Conservation (phyloP, 2,113 vertebrate genomes). For the Daphoenositta chrysoptera region DNA sequence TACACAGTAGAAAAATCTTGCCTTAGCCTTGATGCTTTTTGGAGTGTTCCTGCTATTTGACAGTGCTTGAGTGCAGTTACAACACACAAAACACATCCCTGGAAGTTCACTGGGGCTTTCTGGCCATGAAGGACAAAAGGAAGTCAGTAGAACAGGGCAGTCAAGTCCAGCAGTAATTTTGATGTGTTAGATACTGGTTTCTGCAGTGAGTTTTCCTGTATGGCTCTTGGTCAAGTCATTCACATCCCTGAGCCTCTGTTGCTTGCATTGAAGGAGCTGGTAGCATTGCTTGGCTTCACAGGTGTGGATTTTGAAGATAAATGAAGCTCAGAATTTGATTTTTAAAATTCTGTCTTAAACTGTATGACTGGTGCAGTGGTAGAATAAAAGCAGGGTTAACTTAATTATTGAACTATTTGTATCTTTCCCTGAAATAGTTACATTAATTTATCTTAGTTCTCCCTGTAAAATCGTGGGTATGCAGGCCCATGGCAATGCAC, state of each 20-base stretch:
- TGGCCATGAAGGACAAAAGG: neutral
- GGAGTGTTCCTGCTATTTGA: neutral
- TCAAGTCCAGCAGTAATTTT: neutral
- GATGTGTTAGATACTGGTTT: neutral
- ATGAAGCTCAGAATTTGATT: neutral
- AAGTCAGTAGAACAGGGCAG: neutral
- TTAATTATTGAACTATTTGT: neutral
- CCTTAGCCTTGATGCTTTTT: neutral
- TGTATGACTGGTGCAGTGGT: neutral
- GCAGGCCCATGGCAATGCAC: neutral
- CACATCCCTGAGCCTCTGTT: neutral
- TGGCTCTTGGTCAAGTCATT: neutral
- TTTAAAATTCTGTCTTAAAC: neutral
- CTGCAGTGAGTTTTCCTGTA: neutral
- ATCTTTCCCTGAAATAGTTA: neutral
- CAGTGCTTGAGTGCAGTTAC: neutral
- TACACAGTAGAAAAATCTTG: neutral
- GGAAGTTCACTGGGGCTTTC: neutral
- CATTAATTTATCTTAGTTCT: neutral
- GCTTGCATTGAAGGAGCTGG: neutral
- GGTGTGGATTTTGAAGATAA: neutral
- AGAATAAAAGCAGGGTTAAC: neutral
- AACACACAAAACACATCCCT: neutral
- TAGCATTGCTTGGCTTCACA: neutral
- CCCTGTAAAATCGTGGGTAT: neutral